Evolutionary conservation across 2,113 vertebrate species (phyloP).

Genomic region (Typhlomys cinereus): DNA sequence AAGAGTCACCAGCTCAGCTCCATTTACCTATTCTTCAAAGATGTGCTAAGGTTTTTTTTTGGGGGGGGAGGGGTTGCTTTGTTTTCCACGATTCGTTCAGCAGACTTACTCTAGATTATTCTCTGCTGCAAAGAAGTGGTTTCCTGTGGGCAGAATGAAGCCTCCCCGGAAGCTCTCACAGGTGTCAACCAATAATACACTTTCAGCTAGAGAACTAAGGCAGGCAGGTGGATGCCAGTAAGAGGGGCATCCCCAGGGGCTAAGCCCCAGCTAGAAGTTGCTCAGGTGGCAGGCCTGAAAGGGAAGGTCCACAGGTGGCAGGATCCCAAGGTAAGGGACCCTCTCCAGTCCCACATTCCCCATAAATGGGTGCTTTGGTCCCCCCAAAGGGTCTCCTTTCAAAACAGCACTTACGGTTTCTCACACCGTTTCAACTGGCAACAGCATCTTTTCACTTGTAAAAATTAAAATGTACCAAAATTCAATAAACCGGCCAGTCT

Average conservation of each 20-base stretch:
- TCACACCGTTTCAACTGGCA: not conserved
- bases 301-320: not conserved
- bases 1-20: not conserved
- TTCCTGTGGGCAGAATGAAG: constrained; percentile 22
- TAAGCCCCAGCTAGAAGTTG: not conserved
- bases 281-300: not conserved
- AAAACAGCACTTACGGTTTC: not conserved
- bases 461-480: not conserved
- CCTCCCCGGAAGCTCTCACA: not conserved
- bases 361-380: not conserved
- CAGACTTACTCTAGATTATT: not conserved
- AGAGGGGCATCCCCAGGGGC: not conserved
- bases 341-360: too few relatives aligned
- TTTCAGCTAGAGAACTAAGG: not conserved
- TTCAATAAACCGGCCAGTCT: too few relatives aligned
- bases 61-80: not conserved
- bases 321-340: too few relatives aligned
- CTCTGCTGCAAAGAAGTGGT: not conserved
- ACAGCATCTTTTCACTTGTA: not conserved
- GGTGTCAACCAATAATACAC: not conserved
- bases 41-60: not conserved
- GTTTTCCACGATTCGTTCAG: not conserved
- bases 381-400: not conserved
- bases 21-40: not conserved
- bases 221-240: not conserved